Conservation (phyloP, 2,888 invertebrate genomes). For the Polyommatus iphigenia region DNA sequence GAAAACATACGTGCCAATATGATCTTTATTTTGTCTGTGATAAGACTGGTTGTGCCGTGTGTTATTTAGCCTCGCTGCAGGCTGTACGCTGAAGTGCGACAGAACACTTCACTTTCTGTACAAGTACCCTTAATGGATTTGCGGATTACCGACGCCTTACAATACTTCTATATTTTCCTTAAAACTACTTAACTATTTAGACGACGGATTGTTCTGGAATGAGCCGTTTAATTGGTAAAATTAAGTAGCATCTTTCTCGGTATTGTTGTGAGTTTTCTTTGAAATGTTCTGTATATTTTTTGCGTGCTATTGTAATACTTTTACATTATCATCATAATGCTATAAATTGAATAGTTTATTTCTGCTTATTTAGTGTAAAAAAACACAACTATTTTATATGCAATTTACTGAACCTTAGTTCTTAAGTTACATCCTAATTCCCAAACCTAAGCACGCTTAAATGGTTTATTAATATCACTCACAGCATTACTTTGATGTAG, state of each 20-base stretch:
- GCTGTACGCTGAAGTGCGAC: constrained; percentile 37
- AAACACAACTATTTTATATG: neutral
- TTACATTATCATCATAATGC: no score
- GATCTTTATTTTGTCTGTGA: neutral
- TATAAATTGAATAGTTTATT: no score
- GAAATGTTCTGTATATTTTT: no score
- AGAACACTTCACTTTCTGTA: constrained; percentile 43
- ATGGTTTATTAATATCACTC: neutral
- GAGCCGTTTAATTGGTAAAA: neutral
- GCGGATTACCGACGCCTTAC: constrained; percentile 38
- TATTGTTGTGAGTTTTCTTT: neutral
- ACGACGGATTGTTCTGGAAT: neutral
- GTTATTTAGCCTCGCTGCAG: constrained; percentile 16
- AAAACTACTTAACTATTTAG: constrained; percentile 26
- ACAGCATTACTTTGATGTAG: neutral
- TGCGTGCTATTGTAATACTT: no score
- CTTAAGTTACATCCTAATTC: no score
- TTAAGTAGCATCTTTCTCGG: neutral
- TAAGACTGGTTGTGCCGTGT: constrained; percentile 32
- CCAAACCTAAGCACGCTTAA: neutral
- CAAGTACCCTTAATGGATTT: constrained; percentile 46
- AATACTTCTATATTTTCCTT: constrained; percentile 28
- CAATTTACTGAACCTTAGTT: neutral
- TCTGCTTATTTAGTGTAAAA: neutral
- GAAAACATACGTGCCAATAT: constrained; percentile 15